phyloP scores from a whole-genome alignment of 1,140 invertebrate species.

The Palaemon carinicauda region DNA sequence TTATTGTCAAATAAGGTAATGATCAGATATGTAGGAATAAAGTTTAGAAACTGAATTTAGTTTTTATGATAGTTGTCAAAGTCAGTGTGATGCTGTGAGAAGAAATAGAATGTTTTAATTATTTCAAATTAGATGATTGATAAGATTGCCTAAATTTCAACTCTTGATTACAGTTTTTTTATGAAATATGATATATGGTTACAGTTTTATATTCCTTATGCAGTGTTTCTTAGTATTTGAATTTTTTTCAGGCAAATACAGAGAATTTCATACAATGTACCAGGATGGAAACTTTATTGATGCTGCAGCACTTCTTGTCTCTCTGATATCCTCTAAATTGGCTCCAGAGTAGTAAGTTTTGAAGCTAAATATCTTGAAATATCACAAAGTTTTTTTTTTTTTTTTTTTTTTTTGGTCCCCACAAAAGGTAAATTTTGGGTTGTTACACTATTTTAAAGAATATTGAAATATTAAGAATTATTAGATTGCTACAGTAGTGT shows the following conservation, averaged over 20 bases:
- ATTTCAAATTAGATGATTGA: too few species aligned
- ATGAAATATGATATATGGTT: neutral
- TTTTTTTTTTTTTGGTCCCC: neutral
- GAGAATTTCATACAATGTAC: constrained; percentile 41
- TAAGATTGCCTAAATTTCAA: too few species aligned
- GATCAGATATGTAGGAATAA: too few species aligned
- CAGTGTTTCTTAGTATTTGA: too few species aligned
- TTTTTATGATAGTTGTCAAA: too few species aligned
- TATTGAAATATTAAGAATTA: neutral
- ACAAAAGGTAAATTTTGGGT: neutral
- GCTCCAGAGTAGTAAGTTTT: constrained; percentile 47
- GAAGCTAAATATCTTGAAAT: neutral
- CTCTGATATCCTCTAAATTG: constrained; percentile 43
- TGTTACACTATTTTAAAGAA: neutral
- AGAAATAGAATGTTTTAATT: too few species aligned
- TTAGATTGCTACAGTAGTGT: too few species aligned
- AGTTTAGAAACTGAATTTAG: too few species aligned
- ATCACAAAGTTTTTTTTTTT: too few species aligned
- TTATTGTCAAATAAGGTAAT: too few species aligned
- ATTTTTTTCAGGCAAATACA: constrained; percentile 32
- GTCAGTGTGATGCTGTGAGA: too few species aligned
- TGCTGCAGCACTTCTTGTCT: constrained; percentile 38
- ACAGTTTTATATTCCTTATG: too few species aligned
- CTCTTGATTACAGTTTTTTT: neutral
- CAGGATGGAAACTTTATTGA: constrained; percentile 27